These are phyloP conservation scores for Phalanger gymnotis DNA, from an alignment of 2,797 vertebrate genomes.

Conservation along the genomic window DNA sequence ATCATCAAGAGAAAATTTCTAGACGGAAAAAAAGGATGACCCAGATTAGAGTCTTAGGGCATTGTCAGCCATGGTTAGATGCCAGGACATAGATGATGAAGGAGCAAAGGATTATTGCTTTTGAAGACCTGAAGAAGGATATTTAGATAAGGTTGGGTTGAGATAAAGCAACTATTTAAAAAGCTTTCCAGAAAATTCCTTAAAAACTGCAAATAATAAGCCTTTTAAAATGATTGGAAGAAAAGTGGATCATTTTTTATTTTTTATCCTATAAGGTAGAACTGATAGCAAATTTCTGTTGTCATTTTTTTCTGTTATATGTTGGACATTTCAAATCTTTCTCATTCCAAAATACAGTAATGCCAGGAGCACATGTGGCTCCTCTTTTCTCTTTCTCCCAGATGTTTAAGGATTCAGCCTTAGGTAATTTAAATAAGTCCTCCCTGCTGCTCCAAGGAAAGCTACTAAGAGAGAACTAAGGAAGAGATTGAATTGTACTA, in stretches of 20 bases:
- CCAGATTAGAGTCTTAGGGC: not conserved
- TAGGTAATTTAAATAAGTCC: not conserved
- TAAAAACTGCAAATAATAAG: not conserved
- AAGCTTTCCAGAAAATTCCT: not conserved
- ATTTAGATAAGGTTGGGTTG: not conserved
- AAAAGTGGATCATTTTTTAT: not conserved
- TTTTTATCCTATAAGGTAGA: not conserved
- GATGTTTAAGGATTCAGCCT: not conserved
- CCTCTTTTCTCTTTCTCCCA: not conserved
- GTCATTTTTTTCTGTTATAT: not conserved
- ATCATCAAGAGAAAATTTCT: not conserved
- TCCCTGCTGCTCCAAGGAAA: not conserved
- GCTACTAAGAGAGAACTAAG: not conserved
- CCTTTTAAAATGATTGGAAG: not conserved
- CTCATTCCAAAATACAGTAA: not conserved
- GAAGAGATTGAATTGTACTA: not conserved
- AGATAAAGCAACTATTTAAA: not conserved
- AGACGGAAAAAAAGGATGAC: not conserved
- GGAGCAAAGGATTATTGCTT: not conserved
- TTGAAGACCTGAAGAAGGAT: constrained; percentile 12
- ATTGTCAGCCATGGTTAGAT: not conserved
- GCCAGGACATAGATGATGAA: not conserved
- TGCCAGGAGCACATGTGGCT: not conserved
- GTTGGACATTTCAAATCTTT: not conserved
- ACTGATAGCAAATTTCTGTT: not conserved